Evolutionary conservation across 2,113 vertebrate species (phyloP).

Genomic region (Anhinga anhinga): DNA sequence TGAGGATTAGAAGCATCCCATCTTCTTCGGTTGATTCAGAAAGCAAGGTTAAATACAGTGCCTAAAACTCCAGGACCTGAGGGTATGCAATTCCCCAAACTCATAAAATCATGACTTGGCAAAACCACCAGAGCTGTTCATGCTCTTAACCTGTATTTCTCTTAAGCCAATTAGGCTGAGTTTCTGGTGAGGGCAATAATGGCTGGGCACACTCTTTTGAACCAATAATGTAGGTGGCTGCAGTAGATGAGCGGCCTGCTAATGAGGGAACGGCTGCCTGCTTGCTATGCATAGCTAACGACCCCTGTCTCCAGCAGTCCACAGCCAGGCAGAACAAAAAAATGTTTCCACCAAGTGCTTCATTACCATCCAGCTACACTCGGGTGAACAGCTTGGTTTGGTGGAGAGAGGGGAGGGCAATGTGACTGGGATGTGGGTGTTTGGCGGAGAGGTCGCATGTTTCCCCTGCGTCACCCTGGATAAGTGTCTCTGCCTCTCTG

Average conservation of each 20-base stretch:
- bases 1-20: background rate
- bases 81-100: background rate
- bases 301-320: background rate
- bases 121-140: background rate
- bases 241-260: background rate
- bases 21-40: background rate
- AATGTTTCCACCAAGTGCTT: background rate
- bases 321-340: background rate
- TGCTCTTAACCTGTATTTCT: constrained; percentile 35
- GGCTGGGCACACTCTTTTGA: constrained; percentile 36
- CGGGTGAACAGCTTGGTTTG: background rate
- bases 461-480: background rate
- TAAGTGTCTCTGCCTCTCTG: background rate
- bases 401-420: background rate
- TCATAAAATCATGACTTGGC: constrained; percentile 39
- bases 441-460: rapidly evolving
- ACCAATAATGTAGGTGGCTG: constrained; percentile 46
- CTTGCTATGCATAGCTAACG: constrained; percentile 45
- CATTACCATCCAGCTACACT: background rate
- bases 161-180: constrained; percentile 38
- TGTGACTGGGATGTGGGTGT: background rate
- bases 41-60: background rate
- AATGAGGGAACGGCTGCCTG: constrained; percentile 50
- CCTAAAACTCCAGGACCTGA: background rate
- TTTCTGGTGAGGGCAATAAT: constrained; percentile 25